A percentile compares a stretch with the other conserved stretches of the same genome.
These are phyloP conservation scores for Antechinus flavipes DNA, from an alignment of 2,113 vertebrate species.

Conservation along the genomic window DNA sequence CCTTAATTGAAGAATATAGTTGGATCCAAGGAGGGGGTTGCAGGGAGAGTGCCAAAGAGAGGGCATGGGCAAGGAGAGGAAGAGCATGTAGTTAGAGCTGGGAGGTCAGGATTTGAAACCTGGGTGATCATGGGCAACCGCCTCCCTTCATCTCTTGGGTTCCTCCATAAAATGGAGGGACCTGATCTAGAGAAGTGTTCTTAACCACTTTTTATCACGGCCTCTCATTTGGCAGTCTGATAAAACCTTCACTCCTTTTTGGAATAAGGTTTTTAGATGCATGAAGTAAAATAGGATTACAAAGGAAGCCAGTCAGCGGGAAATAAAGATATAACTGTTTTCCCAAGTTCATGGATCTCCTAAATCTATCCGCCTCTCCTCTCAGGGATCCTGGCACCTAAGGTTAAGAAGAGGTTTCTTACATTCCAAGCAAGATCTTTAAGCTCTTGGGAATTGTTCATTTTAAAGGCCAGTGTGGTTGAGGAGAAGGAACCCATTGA, in stretches of 20 bases:
- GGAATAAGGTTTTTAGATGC: background rate
- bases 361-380: background rate
- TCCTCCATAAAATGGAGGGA: background rate
- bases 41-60: background rate
- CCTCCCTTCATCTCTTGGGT: background rate
- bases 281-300: background rate
- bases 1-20: background rate
- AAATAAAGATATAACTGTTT: background rate
- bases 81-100: background rate
- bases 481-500: background rate
- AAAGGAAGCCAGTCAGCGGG: background rate
- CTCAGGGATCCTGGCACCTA: background rate
- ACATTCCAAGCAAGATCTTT: background rate
- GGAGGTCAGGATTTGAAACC: background rate
- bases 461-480: background rate
- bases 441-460: background rate
- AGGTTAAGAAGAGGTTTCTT: background rate
- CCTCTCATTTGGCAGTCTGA: background rate
- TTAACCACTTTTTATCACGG: background rate
- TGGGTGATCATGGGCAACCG: background rate
- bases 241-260: background rate
- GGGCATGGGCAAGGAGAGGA: background rate
- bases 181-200: background rate
- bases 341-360: background rate
- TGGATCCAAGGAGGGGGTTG: background rate